Base-by-base conservation (phyloP, 2,113 vertebrate species). In the Muntiacus muntjak region DNA sequence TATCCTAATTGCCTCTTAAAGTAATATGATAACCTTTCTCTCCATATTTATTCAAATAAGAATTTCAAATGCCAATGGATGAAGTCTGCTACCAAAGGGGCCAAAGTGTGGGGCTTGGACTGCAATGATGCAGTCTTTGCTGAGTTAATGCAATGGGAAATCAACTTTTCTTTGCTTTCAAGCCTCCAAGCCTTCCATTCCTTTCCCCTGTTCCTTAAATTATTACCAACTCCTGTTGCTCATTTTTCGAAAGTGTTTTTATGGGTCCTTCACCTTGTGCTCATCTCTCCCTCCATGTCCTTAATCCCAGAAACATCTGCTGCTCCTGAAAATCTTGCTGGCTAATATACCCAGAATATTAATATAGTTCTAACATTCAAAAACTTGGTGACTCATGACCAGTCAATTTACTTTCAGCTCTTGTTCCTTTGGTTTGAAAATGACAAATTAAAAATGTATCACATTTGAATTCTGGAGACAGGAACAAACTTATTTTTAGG, bases 301-400 rank as follows among this genome's bases (percentile, higher is more conserved):
- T 95, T 97, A 95, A 91, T 96, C 86, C 89, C 60, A 87, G 78
- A 33, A 96, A 94, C 82, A 93, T 93, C 89, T 95, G 89, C 43
- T 86, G 45, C 30, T 88, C 76, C 89, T 95, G 50, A 95, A 93
- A 91, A 88, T 43, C 86, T 78, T 93, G 23, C 92, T 91, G 67
- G 87, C n/a, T 94, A 54, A 94, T 82, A 91, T 76, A 86, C 23
- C 55, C 89, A 82, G 92, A 91, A 92, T 87, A 87, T 91, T 96
- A 93, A 97, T 94, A 88, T 54, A 95, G 76, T 58, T 67, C 92
- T 85, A 97, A 81, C 83, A 89, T 82, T 96, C 87, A 96, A 60
- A 86, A 67, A 95, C 82, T 78, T 60, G 36, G 87, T 97, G 89
- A 97, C 87, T 98, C 87, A 83, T 96, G 71, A 89, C 54, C 91